A percentile compares a stretch with the other conserved stretches of the same genome.
Evolutionary conservation across 2,113 vertebrate genomes (phyloP).

Genomic region (Protobothrops flavoviridis): DNA sequence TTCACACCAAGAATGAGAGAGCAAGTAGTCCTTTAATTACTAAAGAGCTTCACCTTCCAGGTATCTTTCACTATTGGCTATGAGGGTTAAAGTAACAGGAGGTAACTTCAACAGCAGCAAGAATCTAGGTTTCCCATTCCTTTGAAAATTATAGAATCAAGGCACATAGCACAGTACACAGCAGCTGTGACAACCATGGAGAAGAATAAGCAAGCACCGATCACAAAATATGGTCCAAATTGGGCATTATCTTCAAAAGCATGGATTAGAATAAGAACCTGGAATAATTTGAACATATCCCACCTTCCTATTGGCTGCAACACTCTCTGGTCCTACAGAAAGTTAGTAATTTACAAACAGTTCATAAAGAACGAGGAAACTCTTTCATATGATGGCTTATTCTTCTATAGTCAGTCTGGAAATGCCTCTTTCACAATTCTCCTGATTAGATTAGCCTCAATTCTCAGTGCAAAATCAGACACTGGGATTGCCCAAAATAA

Average conservation of each 20-base stretch:
- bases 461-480: background rate
- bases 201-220: background rate
- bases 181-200: background rate
- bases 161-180: background rate
- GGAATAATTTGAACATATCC: background rate
- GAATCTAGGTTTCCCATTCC: background rate
- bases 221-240: background rate
- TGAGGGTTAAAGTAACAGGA: background rate
- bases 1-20: background rate
- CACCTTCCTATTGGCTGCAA: background rate
- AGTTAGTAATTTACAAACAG: background rate
- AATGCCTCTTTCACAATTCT: background rate
- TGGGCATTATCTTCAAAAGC: background rate
- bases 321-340: background rate
- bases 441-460: background rate
- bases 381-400: background rate
- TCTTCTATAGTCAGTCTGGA: background rate
- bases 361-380: background rate
- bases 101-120: background rate
- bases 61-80: background rate
- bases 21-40: background rate
- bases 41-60: background rate
- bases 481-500: background rate
- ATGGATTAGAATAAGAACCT: background rate
- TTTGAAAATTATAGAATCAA: background rate